Percentiles rank a stretch among this genome's conserved stretches.
Evolutionary conservation across 1,140 invertebrate genomes (phyloP).

Genomic region (Ladona fulva): DNA sequence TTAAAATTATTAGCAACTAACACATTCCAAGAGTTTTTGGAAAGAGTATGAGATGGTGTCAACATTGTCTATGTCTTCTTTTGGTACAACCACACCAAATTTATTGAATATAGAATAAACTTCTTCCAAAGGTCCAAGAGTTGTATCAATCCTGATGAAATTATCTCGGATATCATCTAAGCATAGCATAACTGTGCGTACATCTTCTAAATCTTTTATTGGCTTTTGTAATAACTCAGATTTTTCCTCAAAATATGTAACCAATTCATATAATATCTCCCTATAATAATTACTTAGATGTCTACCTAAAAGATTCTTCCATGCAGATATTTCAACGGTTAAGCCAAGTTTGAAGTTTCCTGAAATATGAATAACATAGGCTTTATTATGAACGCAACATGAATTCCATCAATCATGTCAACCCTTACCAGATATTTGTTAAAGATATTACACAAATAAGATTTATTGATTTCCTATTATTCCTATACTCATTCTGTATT

Average conservation of each 20-base stretch:
- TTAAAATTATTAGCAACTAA: constrained; percentile 33
- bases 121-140: constrained; percentile 64
- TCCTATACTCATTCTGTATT: too few species aligned
- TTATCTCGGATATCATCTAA: constrained; percentile 59
- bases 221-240: constrained; percentile 50
- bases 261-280: constrained; percentile 50
- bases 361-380: constrained; percentile 31
- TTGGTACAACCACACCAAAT: constrained; percentile 60
- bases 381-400: too few species aligned
- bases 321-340: constrained; percentile 57
- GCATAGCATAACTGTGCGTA: constrained; percentile 45
- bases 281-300: constrained; percentile 50
- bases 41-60: constrained; percentile 69
- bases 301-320: constrained; percentile 57
- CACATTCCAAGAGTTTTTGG: constrained; percentile 59
- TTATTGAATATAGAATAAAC: constrained; percentile 62
- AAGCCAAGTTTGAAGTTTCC: constrained; percentile 60
- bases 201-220: constrained; percentile 21
- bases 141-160: constrained; percentile 67
- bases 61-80: constrained; percentile 69
- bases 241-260: constrained; percentile 58
- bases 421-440: too few species aligned
- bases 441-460: too few species aligned
- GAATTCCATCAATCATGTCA: too few species aligned
- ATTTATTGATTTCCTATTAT: too few species aligned